Conservation (phyloP, 2,113 vertebrate genomes). For the Recurvirostra avosetta region DNA sequence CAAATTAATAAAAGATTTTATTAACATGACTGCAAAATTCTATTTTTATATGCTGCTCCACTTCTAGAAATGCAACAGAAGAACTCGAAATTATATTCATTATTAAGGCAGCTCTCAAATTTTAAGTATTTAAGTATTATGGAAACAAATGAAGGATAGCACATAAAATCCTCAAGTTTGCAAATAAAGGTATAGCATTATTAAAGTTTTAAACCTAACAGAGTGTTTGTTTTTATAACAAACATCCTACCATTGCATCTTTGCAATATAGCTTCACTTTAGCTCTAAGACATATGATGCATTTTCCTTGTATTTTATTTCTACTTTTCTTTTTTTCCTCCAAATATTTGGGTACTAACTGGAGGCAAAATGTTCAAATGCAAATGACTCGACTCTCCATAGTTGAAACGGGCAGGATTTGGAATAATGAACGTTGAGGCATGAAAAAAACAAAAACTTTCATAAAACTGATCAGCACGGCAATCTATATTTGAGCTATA, state of each 20-base stretch:
- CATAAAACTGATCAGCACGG: neutral
- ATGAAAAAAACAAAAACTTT: neutral
- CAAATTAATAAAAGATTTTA: neutral
- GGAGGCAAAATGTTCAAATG: neutral
- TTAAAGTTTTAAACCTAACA: neutral
- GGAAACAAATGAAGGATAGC: neutral
- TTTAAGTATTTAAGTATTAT: neutral
- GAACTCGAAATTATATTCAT: neutral
- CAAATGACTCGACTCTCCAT: neutral
- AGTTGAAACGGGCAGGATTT: neutral
- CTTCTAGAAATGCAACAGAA: neutral
- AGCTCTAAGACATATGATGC: neutral
- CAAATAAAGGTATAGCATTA: neutral
- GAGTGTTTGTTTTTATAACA: neutral
- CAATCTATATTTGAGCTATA: neutral
- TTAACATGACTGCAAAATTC: neutral
- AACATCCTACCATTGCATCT: neutral
- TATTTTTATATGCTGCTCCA: neutral
- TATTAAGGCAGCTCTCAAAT: neutral
- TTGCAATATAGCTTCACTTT: neutral
- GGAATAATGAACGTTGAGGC: neutral
- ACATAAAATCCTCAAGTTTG: neutral
- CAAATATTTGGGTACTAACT: neutral
- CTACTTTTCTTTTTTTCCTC: neutral
- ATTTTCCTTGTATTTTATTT: neutral